Conservation (phyloP, 1,140 invertebrate genomes). For the Drosophila pallidifrons region DNA sequence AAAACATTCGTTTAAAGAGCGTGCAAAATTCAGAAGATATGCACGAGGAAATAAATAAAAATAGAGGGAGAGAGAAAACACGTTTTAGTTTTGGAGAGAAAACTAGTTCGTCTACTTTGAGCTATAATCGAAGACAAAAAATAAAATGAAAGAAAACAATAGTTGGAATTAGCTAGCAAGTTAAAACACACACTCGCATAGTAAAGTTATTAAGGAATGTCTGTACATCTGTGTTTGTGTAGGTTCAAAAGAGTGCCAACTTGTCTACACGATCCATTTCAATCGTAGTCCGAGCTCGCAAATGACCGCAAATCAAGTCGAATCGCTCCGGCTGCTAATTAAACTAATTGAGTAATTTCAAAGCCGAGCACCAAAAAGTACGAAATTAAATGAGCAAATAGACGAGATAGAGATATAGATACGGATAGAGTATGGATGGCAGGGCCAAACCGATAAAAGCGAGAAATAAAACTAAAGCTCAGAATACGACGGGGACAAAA, state of each 20-base stretch:
- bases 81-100: conserved; percentile 9
- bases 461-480: conserved; percentile 29
- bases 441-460: conserved; percentile 37
- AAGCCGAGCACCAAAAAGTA: conserved; percentile 56
- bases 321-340: conserved; percentile 65
- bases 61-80: neutral
- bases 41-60: too few relatives aligned
- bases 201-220: neutral
- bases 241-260: conserved; percentile 13
- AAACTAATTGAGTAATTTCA: conserved; percentile 81
- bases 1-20: too few relatives aligned
- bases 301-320: conserved; percentile 65
- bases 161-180: conserved; percentile 6
- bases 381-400: conserved; percentile 80
- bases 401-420: conserved; percentile 33
- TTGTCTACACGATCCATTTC: conserved; percentile 64
- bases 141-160: neutral
- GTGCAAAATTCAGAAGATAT: too few relatives aligned
- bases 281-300: conserved; percentile 48
- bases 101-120: conserved; percentile 29
- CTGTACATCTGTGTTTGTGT: neutral
- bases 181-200: neutral
- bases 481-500: conserved; percentile 26
- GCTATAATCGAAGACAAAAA: neutral
- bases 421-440: conserved; percentile 21